Base-by-base conservation (phyloP, 1,140 invertebrate species). In the Armadillidium nasatum region DNA sequence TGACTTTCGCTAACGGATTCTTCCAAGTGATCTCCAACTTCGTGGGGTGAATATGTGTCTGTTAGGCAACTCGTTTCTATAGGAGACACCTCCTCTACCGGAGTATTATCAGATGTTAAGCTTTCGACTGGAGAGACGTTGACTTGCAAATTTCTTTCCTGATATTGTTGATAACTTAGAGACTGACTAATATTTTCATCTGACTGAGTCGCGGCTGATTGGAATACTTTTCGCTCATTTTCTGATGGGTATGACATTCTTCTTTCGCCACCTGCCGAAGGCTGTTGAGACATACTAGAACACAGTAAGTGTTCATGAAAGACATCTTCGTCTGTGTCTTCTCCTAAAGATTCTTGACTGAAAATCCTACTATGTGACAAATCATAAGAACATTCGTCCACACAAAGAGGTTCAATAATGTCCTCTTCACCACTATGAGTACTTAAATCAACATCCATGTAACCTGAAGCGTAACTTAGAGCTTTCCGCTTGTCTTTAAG, bases 301-400 rank as follows among this genome's bases (percentile, higher is more conserved):
- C 45, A 33, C 23, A 93, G 89, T 76, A 91, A 87, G 84, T 92
- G 91, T 86, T 92, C 90, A 84, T 93, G 90, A 83, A 92, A 92
- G 84, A 92, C 84, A 79, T 86, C 84, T 74, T 86, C 84, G 77
- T 84, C 82, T 10, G 83, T 83, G 22, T 84, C 83, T 68, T 82
- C 80, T 19, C 77, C 86, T 67, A 81, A 77, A 0, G 80, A 79
- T 7, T 78, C 77, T 22, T 77, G 80, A 21, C 77, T 81, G 69
- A 81, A 81, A 71, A 81, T 81, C 60, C 75, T 75, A 68, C 80
- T 81, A n/a, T 78, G 75, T 15, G 80, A 78, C 19, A 81, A 74
- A 67, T 81, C 80, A 50, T 74, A 44, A 9, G 77, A 73, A 69
- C 78, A 76, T 69, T 81, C 80, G 33, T 81, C 77, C 9, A 81